These are phyloP conservation scores for Oncorhynchus keta DNA, from an alignment of 2,113 vertebrate genomes.

Conservation along the genomic window DNA sequence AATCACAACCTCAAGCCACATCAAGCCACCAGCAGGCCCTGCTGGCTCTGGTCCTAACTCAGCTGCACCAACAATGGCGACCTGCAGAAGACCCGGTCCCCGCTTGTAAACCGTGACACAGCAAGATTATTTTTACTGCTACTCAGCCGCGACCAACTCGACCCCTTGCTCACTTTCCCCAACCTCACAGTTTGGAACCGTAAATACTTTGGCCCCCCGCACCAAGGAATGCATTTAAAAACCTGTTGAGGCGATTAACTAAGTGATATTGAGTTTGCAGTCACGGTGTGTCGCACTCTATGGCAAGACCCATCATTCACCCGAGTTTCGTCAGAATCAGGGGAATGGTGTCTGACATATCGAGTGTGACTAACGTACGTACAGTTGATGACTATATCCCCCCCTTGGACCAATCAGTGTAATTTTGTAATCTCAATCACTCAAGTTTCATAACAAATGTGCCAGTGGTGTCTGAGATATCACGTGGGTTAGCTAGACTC, in stretches of 20 bases:
- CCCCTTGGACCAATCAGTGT: no score
- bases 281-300: not conserved
- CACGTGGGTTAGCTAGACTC: no score
- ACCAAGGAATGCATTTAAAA: slow-evolving; percentile 55
- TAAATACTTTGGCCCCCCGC: slow-evolving; percentile 54
- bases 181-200: slow-evolving; percentile 48
- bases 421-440: no score
- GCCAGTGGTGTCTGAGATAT: no score
- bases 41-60: slow-evolving; percentile 24
- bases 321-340: not conserved
- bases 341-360: not conserved
- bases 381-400: no score
- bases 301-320: no score
- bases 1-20: slow-evolving; percentile 53
- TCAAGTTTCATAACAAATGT: no score
- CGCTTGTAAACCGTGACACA: slow-evolving; percentile 59
- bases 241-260: slow-evolving; percentile 42
- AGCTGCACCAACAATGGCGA: slow-evolving; percentile 65
- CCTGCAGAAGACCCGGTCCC: slow-evolving; percentile 44
- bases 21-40: slow-evolving; percentile 39
- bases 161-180: slow-evolving; percentile 21
- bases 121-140: slow-evolving; percentile 45
- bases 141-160: slow-evolving; percentile 8
- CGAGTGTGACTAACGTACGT: no score
- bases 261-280: slow-evolving; percentile 36